These are phyloP conservation scores for Plemyria rubiginata DNA, from an alignment of 2,888 invertebrate genomes.

Conservation along the genomic window DNA sequence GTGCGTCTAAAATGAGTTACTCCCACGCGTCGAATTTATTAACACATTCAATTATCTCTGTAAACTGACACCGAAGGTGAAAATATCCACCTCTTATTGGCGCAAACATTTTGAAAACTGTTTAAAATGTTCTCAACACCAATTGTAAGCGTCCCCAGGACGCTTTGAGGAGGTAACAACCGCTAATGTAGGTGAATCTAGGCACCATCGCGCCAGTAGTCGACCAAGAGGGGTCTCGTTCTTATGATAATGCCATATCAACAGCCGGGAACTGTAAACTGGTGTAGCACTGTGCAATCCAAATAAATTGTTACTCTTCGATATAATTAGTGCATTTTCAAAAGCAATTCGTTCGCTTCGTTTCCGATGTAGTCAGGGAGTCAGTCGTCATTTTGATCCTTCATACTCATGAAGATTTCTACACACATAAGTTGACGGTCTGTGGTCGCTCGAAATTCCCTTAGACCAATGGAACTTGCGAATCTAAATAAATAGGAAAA, in stretches of 20 bases:
- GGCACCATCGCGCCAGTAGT: no score
- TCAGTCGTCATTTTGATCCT: not conserved
- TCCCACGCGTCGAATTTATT: constrained; percentile 28
- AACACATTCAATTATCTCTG: constrained; percentile 18
- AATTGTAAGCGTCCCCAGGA: no score
- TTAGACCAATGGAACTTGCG: no score
- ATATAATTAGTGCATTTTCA: constrained; percentile 32
- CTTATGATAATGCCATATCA: constrained; percentile 1
- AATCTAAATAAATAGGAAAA: no score
- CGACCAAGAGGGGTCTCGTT: no score
- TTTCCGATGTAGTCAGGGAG: constrained; percentile 22
- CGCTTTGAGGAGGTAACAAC: no score
- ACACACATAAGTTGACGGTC: no score
- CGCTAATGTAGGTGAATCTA: no score
- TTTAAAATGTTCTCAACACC: no score
- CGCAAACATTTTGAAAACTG: not conserved
- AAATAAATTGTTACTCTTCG: constrained; percentile 22
- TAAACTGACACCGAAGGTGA: constrained; percentile 15
- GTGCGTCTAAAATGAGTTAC: constrained; percentile 18
- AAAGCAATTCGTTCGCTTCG: constrained; percentile 27
- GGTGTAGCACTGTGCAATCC: constrained; percentile 18
- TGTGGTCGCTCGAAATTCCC: no score
- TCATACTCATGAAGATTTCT: not conserved
- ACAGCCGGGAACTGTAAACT: constrained; percentile 3
- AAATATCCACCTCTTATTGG: not conserved